These are phyloP conservation scores for Chlamydotis undulata DNA, from an alignment of 2,113 vertebrate genomes.

Conservation along the genomic window DNA sequence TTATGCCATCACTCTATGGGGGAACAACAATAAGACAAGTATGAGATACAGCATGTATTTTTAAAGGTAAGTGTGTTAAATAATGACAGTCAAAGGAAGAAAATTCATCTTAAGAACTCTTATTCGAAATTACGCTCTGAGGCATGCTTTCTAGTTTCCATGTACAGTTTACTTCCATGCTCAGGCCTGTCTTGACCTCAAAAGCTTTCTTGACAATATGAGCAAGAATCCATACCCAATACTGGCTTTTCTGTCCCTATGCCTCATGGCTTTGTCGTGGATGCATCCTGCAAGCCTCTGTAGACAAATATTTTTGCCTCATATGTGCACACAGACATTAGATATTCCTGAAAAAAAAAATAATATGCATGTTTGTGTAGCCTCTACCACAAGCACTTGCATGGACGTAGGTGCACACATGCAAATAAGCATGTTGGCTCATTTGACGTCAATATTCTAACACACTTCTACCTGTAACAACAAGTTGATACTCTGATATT, in stretches of 20 bases:
- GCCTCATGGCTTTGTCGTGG: not conserved
- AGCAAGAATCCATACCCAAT: not conserved
- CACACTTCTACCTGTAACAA: not conserved
- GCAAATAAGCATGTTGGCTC: accelerated
- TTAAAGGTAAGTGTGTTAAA: not conserved
- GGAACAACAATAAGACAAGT: not conserved
- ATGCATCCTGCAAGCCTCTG: not conserved
- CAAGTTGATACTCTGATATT: not conserved
- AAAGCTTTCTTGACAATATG: not conserved
- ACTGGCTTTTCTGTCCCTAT: not conserved
- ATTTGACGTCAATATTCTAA: not conserved
- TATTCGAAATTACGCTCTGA: not conserved
- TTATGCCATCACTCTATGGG: not conserved
- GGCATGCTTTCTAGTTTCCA: not conserved
- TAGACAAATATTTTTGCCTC: not conserved
- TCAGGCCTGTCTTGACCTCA: not conserved
- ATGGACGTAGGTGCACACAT: not conserved
- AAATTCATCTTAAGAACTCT: not conserved
- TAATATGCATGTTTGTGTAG: not conserved
- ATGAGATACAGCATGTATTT: not conserved
- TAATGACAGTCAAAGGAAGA: not conserved
- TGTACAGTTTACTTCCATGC: not conserved
- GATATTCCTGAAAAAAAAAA: not conserved
- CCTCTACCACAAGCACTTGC: not conserved
- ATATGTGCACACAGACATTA: not conserved